These are phyloP conservation scores for Diarsia mendica DNA, from an alignment of 2,888 invertebrate species.

Conservation along the genomic window DNA sequence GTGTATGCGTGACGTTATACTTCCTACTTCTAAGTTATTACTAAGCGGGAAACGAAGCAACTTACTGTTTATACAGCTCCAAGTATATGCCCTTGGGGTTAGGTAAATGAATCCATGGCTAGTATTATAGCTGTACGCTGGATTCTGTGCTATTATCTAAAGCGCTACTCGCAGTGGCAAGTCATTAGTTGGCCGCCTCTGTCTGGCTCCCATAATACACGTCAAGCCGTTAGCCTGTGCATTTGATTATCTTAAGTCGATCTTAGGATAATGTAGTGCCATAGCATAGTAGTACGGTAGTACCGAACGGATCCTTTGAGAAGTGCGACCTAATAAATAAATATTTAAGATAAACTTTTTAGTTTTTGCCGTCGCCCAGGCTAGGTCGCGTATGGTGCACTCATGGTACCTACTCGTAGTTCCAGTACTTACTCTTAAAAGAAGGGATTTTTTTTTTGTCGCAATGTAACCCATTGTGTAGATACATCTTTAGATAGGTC, in stretches of 20 bases:
- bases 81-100: slow-evolving; percentile 46
- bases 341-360: no score
- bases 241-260: slow-evolving; percentile 40
- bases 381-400: no score
- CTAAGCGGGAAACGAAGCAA: not conserved
- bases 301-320: not conserved
- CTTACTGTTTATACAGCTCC: slow-evolving; percentile 27
- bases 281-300: not conserved
- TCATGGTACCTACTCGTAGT: no score
- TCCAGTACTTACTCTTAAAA: no score
- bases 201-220: slow-evolving; percentile 63
- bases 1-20: not conserved
- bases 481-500: no score
- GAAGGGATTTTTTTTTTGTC: no score
- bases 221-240: slow-evolving; percentile 56
- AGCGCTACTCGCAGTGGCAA: slow-evolving; percentile 46
- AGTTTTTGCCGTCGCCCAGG: no score
- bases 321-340: not conserved
- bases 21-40: not conserved
- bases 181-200: slow-evolving; percentile 63
- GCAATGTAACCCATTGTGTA: no score
- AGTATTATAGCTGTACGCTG: slow-evolving; percentile 43
- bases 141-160: slow-evolving; percentile 51
- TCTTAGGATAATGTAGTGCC: slow-evolving; percentile 38
- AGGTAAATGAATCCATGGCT: slow-evolving; percentile 47